These are phyloP conservation scores for Petaurus breviceps DNA, from an alignment of 2,113 vertebrate genomes.

Conservation along the genomic window DNA sequence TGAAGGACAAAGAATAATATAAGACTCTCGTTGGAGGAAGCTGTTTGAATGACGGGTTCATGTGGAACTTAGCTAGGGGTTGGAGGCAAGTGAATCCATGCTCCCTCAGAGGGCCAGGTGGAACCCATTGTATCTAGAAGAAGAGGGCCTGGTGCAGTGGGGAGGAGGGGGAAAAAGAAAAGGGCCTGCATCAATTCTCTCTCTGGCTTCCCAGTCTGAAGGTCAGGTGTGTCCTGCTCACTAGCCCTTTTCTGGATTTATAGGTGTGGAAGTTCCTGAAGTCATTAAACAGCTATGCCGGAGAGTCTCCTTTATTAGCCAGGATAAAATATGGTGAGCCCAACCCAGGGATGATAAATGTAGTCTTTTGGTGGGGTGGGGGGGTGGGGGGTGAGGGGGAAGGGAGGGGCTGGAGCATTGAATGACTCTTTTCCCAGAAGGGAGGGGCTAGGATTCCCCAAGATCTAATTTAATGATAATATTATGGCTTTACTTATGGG, in stretches of 20 bases:
- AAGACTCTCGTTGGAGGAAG: background rate
- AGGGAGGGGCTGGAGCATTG: background rate
- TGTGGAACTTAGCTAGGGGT: background rate
- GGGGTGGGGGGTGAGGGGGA: background rate
- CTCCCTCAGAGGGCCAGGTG: background rate
- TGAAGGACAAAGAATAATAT: no score
- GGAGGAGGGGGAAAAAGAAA: background rate
- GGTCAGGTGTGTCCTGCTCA: background rate
- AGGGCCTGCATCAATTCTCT: background rate
- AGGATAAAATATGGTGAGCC: slow-evolving; percentile 72
- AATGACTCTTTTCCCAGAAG: background rate
- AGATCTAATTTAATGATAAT: background rate
- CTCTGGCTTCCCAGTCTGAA: background rate
- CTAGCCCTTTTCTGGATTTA: background rate
- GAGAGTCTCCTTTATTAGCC: slow-evolving; percentile 86
- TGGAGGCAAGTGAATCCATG: background rate
- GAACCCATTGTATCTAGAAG: background rate
- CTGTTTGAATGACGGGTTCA: background rate
- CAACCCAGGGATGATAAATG: background rate
- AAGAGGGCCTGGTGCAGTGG: background rate
- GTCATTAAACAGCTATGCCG: slow-evolving; percentile 85
- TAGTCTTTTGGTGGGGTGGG: background rate
- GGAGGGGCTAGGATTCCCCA: background rate
- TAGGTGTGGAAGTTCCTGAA: slow-evolving; percentile 89
- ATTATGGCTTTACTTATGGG: background rate